Percentiles rank a stretch among this genome's conserved stretches.
Evolutionary conservation across 2,797 vertebrate genomes (phyloP).

Genomic region (Danio jaintianensis): DNA sequence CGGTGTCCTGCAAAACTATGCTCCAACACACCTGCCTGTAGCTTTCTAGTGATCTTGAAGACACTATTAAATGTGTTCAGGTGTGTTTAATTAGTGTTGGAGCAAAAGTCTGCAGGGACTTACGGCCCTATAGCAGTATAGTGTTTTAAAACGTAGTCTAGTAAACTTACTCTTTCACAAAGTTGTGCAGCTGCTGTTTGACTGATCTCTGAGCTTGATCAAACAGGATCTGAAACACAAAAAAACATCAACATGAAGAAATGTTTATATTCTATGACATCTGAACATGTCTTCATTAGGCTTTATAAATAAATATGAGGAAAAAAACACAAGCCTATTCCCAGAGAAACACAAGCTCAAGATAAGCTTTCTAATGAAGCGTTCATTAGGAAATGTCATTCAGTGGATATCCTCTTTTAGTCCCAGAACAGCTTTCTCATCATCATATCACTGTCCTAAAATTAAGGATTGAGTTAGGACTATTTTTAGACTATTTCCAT

Average conservation of each 20-base stretch:
- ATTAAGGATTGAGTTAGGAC: background rate
- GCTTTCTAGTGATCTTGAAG: no score
- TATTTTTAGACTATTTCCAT: background rate
- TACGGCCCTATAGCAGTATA: no score
- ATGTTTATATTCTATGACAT: background rate
- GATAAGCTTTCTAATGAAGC: background rate
- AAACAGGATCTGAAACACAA: conserved; percentile 88
- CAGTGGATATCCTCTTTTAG: background rate
- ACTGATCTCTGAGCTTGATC: conserved; percentile 97
- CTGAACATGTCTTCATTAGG: background rate
- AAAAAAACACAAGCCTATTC: background rate
- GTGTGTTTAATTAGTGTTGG: no score
- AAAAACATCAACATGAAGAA: background rate
- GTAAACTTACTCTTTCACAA: conserved; percentile 95
- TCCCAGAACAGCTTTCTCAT: background rate
- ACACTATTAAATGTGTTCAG: no score
- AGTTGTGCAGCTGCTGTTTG: conserved; percentile 94
- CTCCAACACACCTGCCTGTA: no score
- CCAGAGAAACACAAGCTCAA: background rate
- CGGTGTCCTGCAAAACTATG: no score
- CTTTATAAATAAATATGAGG: background rate
- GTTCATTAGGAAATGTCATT: background rate
- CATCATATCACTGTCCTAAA: background rate
- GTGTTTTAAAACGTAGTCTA: background rate
- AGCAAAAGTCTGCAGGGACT: no score